Evolutionary conservation across 2,113 vertebrate genomes (phyloP).

Genomic region (Thunnus maccoyii): DNA sequence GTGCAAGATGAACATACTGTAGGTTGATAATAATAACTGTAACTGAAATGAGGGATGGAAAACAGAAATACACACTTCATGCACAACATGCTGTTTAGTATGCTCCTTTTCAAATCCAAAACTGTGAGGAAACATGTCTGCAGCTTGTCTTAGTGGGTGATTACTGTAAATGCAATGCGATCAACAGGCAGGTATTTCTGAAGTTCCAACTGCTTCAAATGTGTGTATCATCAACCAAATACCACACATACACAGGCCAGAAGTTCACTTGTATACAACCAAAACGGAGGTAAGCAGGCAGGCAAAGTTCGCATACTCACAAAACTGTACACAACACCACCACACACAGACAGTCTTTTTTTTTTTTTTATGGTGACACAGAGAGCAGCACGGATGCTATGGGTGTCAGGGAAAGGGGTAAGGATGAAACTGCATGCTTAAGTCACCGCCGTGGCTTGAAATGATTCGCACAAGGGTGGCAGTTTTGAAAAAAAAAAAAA

Average conservation of each 20-base stretch:
- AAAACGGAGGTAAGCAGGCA: slow-evolving; percentile 52
- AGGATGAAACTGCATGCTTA: slow-evolving; percentile 45
- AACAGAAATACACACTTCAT: slow-evolving; percentile 57
- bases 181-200: slow-evolving; percentile 7
- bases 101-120: slow-evolving; percentile 25
- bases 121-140: not conserved
- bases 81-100: slow-evolving; percentile 67
- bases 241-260: slow-evolving; percentile 46
- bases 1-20: slow-evolving; percentile 66
- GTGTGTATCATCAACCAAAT: slow-evolving; percentile 10
- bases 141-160: not conserved
- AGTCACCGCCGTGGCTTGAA: slow-evolving; percentile 31
- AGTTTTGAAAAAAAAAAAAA: not conserved
- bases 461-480: slow-evolving; percentile 34
- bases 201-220: slow-evolving; percentile 7
- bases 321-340: slow-evolving; percentile 48
- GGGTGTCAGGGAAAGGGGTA: slow-evolving; percentile 16
- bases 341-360: slow-evolving; percentile 43
- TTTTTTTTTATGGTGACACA: slow-evolving; percentile 13
- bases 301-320: slow-evolving; percentile 34
- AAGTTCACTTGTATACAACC: not conserved
- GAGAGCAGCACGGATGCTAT: slow-evolving; percentile 36
- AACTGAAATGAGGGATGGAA: slow-evolving; percentile 58
- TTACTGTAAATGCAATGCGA: slow-evolving; percentile 15
- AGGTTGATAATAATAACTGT: slow-evolving; percentile 36